Base-by-base conservation (phyloP, 2,888 invertebrate species). In the Augiades crinisus region DNA sequence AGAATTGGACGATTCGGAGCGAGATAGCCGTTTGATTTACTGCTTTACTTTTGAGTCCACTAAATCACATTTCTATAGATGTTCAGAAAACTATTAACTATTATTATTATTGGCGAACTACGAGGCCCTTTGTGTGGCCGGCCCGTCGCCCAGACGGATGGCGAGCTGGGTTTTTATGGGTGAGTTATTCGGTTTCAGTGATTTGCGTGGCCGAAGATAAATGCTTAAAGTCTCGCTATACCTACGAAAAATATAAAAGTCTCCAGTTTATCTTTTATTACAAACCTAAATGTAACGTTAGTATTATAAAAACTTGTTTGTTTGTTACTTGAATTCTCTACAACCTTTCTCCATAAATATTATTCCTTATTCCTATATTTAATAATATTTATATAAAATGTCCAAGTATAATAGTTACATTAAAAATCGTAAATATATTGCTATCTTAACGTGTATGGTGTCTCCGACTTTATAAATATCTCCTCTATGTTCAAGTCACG, bases 61-160 rank as follows among this genome's bases (percentile, higher is more conserved):
- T 87, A 87, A 88, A 88, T 89, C 88, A 87, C 78, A 67, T 80
- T 74, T 84, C 76, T 85, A 86, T 83, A 73, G 79, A 83, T 82
- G 75, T 85, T 79, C 79, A 84, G 82, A 87, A 81, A 87, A 89
- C 85, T 87, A 89, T 87, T 88, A 86, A 81, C 80, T 85, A 83
- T 86, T 83, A 79, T 86, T 83, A 79, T 82, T 86, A 85, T 80
- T 81, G 78, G 81, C 76, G 72, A 80, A 76, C 78, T 83, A 79
- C 76, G 76, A 74, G 62, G 62, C 67, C 73, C 64, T 78, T 82
- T 84, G 78, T 85, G 76, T 65, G 76, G 69, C 63, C 19, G 65
- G 63, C 59, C 65, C 59, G 52, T 65, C 57, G 31, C 61, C 55
- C 57, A 58, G 62, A 65, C 63, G 63, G 67, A 63, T 62, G 64